Conservation (phyloP, 2,888 invertebrate genomes). For the Scaptomyza polygonia region DNA sequence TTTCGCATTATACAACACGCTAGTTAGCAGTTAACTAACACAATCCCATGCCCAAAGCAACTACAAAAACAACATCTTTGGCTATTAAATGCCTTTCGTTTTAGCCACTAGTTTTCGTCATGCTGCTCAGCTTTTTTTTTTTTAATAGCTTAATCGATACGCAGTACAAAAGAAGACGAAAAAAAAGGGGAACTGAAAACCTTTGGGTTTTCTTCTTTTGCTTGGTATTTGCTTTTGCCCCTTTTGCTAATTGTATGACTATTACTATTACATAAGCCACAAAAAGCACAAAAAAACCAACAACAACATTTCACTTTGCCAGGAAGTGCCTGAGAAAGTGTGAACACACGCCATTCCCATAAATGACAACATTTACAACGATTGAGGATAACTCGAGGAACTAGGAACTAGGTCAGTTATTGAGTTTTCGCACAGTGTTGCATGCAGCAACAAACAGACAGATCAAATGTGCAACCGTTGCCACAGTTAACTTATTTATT, state of each 20-base stretch:
- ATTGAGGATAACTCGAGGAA: slow-evolving; percentile 21
- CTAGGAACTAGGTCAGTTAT: slow-evolving; percentile 82
- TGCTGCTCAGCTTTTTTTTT: slow-evolving; percentile 27
- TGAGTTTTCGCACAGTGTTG: slow-evolving; percentile 70
- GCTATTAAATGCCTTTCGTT: slow-evolving; percentile 25
- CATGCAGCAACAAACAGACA: slow-evolving; percentile 26
- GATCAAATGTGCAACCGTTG: slow-evolving; percentile 6
- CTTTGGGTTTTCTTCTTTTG: slow-evolving; percentile 1
- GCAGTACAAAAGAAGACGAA: not conserved
- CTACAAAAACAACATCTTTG: slow-evolving; percentile 1
- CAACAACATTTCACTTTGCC: slow-evolving; percentile 29
- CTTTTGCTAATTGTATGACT: slow-evolving; percentile 64
- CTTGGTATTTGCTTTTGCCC: slow-evolving; percentile 27
- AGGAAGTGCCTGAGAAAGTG: slow-evolving; percentile 43
- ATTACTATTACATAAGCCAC: slow-evolving; percentile 66
- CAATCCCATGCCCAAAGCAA: not conserved
- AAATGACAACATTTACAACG: not conserved
- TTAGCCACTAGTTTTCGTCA: slow-evolving; percentile 25
- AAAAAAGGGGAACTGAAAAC: slow-evolving; percentile 6
- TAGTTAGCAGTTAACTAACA: slow-evolving; percentile 3
- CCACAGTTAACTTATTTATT: slow-evolving; percentile 16
- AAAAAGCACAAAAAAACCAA: not conserved
- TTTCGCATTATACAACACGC: slow-evolving; percentile 38
- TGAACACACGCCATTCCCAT: slow-evolving; percentile 29
- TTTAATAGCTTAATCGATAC: slow-evolving; percentile 74